A percentile compares a stretch with the other conserved stretches of the same genome.
phyloP scores from a whole-genome alignment of 2,888 invertebrate species.

The Drosophila anomalipes region DNA sequence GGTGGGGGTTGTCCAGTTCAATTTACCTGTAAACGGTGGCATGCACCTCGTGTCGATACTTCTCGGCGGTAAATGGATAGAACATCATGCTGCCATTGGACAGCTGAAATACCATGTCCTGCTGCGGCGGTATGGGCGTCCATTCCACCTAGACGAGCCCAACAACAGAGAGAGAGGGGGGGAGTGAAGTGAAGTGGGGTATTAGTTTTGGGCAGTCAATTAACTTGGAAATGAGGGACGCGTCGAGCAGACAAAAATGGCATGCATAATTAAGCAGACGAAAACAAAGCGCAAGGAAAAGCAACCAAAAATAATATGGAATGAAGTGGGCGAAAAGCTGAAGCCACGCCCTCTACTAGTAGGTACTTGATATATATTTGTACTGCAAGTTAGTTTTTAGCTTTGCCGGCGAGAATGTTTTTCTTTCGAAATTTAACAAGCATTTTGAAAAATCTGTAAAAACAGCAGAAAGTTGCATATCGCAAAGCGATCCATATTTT shows the following conservation, averaged over 20 bases:
- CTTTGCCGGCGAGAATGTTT: slow-evolving; percentile 1
- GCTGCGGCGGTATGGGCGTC: slow-evolving; percentile 89
- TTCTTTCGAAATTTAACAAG: not conserved
- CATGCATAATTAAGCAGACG: slow-evolving; percentile 79
- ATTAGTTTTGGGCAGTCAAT: slow-evolving; percentile 64
- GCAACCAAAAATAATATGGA: slow-evolving; percentile 12
- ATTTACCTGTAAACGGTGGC: slow-evolving; percentile 91
- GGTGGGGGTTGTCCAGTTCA: slow-evolving; percentile 2
- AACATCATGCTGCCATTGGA: slow-evolving; percentile 95
- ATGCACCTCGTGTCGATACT: slow-evolving; percentile 94
- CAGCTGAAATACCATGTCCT: slow-evolving; percentile 91
- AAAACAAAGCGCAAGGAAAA: slow-evolving; percentile 36
- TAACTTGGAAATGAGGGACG: slow-evolving; percentile 69
- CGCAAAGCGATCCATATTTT: not conserved
- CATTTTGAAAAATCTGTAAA: not conserved
- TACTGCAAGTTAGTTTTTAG: not conserved
- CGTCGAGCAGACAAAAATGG: slow-evolving; percentile 30
- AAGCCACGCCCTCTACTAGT: slow-evolving; percentile 2
- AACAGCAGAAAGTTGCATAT: not conserved
- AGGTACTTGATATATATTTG: not conserved
- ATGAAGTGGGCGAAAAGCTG: not conserved
- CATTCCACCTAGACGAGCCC: slow-evolving; percentile 89
- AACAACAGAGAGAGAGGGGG: not conserved
- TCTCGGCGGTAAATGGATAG: slow-evolving; percentile 92
- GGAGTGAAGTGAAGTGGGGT: not conserved